phyloP scores from a whole-genome alignment of 2,888 invertebrate genomes.

The Volucella inanis region DNA sequence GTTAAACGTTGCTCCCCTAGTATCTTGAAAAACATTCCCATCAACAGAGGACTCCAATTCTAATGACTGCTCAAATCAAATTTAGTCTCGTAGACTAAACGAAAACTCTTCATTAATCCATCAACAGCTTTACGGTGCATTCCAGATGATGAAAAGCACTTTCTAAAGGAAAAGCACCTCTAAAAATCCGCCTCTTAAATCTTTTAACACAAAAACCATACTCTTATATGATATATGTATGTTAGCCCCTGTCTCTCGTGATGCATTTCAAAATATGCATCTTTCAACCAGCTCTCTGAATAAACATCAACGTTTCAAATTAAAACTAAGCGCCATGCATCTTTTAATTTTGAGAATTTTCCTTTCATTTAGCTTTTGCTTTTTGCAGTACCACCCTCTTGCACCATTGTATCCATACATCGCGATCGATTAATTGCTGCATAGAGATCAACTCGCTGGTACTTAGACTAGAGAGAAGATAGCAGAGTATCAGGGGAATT shows the following conservation, averaged over 20 bases:
- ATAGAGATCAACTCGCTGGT: background rate
- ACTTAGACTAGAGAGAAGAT: too few relatives aligned
- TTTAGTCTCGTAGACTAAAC: conserved; percentile 50
- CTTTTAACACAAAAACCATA: conserved; percentile 49
- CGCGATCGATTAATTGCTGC: conserved; percentile 10
- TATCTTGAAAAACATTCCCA: conserved; percentile 20
- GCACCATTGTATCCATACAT: conserved; percentile 40
- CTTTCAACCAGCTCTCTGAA: conserved; percentile 65
- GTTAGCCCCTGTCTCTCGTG: conserved; percentile 22
- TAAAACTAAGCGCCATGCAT: conserved; percentile 72
- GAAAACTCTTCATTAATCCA: conserved; percentile 60
- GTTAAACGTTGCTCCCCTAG: background rate
- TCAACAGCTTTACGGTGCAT: conserved; percentile 33
- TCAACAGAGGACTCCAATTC: conserved; percentile 37
- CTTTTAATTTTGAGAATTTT: conserved; percentile 66
- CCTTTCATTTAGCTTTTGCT: background rate
- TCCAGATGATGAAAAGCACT: conserved; percentile 45
- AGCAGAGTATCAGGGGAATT: background rate
- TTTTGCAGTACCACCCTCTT: conserved; percentile 52
- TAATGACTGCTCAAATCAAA: conserved; percentile 1
- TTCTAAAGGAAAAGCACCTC: conserved; percentile 27
- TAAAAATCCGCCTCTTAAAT: background rate
- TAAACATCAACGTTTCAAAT: conserved; percentile 67
- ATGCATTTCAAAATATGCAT: conserved; percentile 67
- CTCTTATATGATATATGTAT: conserved; percentile 2